phyloP scores from a whole-genome alignment of 2,797 vertebrate genomes.

The Chloroceryle inda region DNA sequence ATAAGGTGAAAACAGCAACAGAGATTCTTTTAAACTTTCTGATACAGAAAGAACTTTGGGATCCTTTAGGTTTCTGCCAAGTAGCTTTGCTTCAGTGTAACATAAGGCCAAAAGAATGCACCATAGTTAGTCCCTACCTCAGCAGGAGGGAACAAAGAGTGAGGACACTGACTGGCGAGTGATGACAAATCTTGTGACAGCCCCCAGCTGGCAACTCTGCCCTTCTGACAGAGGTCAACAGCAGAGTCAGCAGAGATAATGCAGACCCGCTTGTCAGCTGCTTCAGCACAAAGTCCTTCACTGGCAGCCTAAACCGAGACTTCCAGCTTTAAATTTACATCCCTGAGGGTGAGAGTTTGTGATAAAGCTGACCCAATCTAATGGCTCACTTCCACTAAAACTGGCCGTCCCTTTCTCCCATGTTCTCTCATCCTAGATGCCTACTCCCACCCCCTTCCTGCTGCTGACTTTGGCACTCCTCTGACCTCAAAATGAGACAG shows the following conservation, averaged over 20 bases:
- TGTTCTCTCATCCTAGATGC: background rate
- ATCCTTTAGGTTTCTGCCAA: slow-evolving; percentile 7
- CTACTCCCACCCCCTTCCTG: background rate
- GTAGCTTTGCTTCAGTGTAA: background rate
- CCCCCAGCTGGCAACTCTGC: slow-evolving; percentile 31
- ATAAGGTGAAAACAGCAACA: background rate
- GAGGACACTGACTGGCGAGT: slow-evolving; percentile 20
- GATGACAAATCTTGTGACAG: slow-evolving; percentile 53
- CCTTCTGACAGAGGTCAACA: slow-evolving; percentile 61
- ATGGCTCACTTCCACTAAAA: background rate
- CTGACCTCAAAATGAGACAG: background rate
- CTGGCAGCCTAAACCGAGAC: background rate
- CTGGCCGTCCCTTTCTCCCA: background rate
- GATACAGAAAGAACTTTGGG: background rate
- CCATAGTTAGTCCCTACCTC: slow-evolving; percentile 20
- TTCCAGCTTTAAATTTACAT: background rate
- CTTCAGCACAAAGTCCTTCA: background rate
- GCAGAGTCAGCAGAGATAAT: slow-evolving; percentile 58
- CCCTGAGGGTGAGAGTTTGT: background rate
- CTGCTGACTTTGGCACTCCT: background rate
- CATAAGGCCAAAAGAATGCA: slow-evolving; percentile 4
- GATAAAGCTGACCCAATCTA: background rate
- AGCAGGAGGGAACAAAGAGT: slow-evolving; percentile 21
- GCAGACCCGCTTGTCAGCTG: background rate
- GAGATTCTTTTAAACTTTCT: background rate